phyloP scores from a whole-genome alignment of 2,113 vertebrate species.

The Calidris pygmaea region DNA sequence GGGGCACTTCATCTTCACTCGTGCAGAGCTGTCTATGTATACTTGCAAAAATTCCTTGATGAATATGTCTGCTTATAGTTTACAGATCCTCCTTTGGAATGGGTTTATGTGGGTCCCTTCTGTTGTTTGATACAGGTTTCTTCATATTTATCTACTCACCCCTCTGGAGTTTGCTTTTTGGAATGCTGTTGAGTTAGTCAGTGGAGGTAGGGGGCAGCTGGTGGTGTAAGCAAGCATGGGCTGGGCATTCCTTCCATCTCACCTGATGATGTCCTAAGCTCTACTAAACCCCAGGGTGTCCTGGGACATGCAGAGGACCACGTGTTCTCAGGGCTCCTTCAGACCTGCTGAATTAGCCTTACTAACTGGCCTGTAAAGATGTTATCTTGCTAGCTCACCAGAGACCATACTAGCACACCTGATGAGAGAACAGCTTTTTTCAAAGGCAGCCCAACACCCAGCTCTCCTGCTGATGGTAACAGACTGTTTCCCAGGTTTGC shows the following conservation, averaged over 20 bases:
- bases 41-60: neutral
- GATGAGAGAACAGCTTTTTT: neutral
- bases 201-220: neutral
- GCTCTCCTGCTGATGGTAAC: neutral
- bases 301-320: neutral
- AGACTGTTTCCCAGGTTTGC: neutral
- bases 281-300: neutral
- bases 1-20: neutral
- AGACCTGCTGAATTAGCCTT: neutral
- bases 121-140: neutral
- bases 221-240: neutral
- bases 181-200: neutral
- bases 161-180: neutral
- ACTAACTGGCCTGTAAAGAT: neutral
- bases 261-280: neutral
- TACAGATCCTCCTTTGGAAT: neutral
- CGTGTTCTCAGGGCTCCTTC: neutral
- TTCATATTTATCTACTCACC: neutral
- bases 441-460: neutral
- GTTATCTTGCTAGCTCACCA: neutral
- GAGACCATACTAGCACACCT: neutral
- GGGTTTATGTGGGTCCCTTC: neutral
- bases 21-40: neutral
- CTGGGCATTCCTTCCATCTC: neutral
- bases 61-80: neutral